Evolutionary conservation across 2,888 invertebrate genomes (phyloP), one percentile per base, ranked within the genome.

Genomic region (Blera fallax): DNA sequence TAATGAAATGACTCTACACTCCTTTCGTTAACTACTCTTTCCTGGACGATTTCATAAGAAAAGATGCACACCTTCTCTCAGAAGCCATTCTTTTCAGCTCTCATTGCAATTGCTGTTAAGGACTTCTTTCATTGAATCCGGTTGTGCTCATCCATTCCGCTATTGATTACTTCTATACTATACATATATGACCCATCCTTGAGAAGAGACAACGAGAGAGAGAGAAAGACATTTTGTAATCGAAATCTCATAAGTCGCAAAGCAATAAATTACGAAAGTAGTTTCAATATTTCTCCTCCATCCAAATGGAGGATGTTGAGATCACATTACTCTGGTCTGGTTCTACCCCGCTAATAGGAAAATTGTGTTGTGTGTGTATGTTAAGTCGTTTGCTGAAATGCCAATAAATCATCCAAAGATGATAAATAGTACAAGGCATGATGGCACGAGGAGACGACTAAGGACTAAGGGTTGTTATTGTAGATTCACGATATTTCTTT

Each of bases 351-450:
- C 37, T 80, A 76, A 84, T 80, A 76, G 74, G 80, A 85, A 62
- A 85, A 85, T 67, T 72, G 76, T 84, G 80, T 80, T 79, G 27
- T 72, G 29, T 50, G 45, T 84, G 48, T 52, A 69, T 56, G 69
- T 78, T 79, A 64, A 56, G 67, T 73, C 69, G 50, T 64, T 58
- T 45, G 69, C 69, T 76, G 67, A 72, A 85, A 85, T 72, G 76
- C 81, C 80, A 85, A 85, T 81, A 85, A 85, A 85, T 85, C 81
- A 85, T 85, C 72, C 37, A 27, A 67, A 60, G 65, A 85, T 81
- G 85, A 85, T 85, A 77, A 80, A 85, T 85, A 56, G 72, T 76
- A 16, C 54, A 37, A 62, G 81, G 56, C 76, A 54, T 54, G 69
- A 54, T 54, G 40, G 18, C 29, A 29, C 52, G 54, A 54, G 18